Conservation (phyloP, 2,888 invertebrate species). For the Pheosia tremula region DNA sequence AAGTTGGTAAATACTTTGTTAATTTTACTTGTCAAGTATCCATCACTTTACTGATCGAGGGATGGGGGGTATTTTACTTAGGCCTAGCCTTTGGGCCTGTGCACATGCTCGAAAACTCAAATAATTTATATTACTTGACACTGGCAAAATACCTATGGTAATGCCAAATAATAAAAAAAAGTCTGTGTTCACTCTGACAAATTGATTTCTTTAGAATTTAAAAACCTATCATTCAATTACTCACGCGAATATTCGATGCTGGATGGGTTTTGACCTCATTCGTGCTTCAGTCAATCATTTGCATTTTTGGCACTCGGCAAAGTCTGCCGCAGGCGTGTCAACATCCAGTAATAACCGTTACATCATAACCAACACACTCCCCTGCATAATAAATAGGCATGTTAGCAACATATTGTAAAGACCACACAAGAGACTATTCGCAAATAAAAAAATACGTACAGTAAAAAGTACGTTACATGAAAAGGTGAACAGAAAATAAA, state of each 20-base stretch:
- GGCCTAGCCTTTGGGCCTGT: too few relatives aligned
- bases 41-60: too few relatives aligned
- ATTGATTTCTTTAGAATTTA: constrained; percentile 29
- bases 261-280: neutral
- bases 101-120: too few relatives aligned
- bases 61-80: too few relatives aligned
- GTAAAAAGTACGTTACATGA: too few relatives aligned
- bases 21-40: too few relatives aligned
- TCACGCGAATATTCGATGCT: too few relatives aligned
- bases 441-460: neutral
- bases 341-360: constrained; percentile 1
- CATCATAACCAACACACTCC: constrained; percentile 1
- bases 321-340: neutral
- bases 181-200: constrained; percentile 18
- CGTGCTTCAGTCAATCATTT: constrained; percentile 1
- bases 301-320: constrained; percentile 3
- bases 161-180: too few relatives aligned
- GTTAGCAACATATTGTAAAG: neutral
- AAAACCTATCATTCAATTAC: constrained; percentile 4
- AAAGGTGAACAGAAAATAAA: neutral
- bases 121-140: too few relatives aligned
- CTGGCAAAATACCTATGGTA: too few relatives aligned
- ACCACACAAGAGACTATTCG: neutral
- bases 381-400: neutral
- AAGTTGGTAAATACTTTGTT: constrained; percentile 19